Evolutionary conservation across 2,888 invertebrate genomes (phyloP), one percentile per base, ranked within the genome.

Genomic region (Frankliniella intonsa): DNA sequence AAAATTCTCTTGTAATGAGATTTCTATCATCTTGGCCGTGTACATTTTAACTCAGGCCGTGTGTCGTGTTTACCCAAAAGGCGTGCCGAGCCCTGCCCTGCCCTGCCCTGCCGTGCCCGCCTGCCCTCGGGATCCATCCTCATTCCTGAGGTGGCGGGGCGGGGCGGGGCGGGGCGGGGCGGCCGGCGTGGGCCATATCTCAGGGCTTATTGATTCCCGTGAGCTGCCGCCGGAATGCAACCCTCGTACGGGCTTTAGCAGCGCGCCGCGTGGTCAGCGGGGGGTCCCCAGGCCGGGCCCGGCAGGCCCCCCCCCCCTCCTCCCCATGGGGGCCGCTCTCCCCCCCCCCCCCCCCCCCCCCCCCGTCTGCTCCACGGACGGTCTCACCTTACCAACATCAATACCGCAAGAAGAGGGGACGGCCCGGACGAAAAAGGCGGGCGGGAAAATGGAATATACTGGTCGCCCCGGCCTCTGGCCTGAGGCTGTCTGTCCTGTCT

Each of bases 151-250:
- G 19, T 62, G 17, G 19, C 14, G 62, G 62, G 62, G 19, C 55
- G 55, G 55, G 14, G 14, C 55, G 55, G 12, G 55, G 14, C 55
- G 55, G 62, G 17, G 62, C 62, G 38, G 38, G 38, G 38, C 38
- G 38, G 38, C 38, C 38, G 38, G 38, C 38, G 19, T n/a, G 62
- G 62, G 62, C 14, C 62, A 62, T 62, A 62, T 62, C 62, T 62
- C 62, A 62, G 69, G n/a, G 7, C 12, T 76, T 76, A 76, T 76
- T 76, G 69, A 76, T 76, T 76, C 69, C 69, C 62, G 62, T 14
- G 62, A 19, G 62, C 62, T n/a, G 12, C 62, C 62, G 17, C 69
- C 25, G 69, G 69, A 76, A 76, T 76, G 69, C 69, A 76, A 76
- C 25, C 69, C 69, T 22, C 12, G 69, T 12, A 19, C 11, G n/a